phyloP scores from a whole-genome alignment of 2,113 vertebrate species.

The Proteles cristata region DNA sequence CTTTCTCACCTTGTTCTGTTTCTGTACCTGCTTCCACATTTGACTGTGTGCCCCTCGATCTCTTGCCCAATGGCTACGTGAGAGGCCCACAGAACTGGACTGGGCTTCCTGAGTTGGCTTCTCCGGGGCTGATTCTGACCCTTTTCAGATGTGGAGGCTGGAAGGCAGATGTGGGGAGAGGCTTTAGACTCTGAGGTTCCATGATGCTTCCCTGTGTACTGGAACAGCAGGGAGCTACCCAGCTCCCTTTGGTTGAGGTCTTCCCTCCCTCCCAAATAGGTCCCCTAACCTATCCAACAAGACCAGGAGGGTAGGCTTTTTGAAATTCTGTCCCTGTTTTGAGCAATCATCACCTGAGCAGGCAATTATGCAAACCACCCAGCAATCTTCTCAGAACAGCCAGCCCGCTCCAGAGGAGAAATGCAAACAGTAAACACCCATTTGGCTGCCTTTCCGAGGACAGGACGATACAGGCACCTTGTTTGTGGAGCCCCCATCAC shows the following conservation, averaged over 20 bases:
- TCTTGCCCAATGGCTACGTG: background rate
- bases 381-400: constrained; percentile 43
- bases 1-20: background rate
- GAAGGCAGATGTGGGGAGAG: background rate
- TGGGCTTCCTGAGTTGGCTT: background rate
- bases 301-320: background rate
- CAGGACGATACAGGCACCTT: background rate
- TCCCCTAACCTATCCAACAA: background rate
- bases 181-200: background rate
- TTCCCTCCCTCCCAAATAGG: background rate
- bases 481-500: background rate
- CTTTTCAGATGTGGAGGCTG: background rate
- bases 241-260: background rate
- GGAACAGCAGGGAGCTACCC: background rate
- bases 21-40: background rate
- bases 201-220: background rate
- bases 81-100: background rate
- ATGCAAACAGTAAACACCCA: background rate
- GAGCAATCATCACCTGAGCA: constrained; percentile 39
- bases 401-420: constrained; percentile 38
- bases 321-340: background rate
- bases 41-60: background rate
- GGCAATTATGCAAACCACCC: constrained; percentile 35
- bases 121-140: background rate
- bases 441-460: background rate